Conservation (phyloP, 2,888 invertebrate genomes). For the Pheosia tremula region DNA sequence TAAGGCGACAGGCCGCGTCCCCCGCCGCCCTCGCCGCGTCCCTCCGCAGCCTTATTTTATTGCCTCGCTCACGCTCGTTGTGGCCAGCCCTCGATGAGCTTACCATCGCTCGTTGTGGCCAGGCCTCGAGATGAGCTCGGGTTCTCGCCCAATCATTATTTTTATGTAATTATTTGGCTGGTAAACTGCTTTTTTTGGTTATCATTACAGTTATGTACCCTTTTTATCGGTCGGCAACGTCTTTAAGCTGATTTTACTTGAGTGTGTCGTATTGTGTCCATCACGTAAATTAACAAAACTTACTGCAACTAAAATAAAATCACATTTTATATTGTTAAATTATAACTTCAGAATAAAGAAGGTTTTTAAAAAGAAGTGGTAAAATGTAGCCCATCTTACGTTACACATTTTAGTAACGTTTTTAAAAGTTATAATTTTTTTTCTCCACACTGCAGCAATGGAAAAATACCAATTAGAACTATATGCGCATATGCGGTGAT, state of each 20-base stretch:
- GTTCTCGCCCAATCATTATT: constrained; percentile 77
- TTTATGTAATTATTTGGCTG: constrained; percentile 78
- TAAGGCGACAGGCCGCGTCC: constrained; percentile 42
- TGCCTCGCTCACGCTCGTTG: constrained; percentile 62
- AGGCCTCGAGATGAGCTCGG: constrained; percentile 71
- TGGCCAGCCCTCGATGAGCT: constrained; percentile 74
- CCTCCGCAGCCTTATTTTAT: constrained; percentile 69
- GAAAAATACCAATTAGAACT: no score
- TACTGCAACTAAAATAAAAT: constrained; percentile 5
- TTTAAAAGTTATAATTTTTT: no score
- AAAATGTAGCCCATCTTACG: no score
- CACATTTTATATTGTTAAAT: neutral
- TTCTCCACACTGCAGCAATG: no score
- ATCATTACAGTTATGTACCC: constrained; percentile 67
- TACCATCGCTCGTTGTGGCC: constrained; percentile 64
- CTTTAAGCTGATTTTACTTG: constrained; percentile 43
- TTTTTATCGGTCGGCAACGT: constrained; percentile 57
- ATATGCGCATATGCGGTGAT: no score
- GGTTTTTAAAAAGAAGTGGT: no score
- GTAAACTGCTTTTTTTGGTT: constrained; percentile 70
- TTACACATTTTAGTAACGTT: no score
- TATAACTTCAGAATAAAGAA: no score
- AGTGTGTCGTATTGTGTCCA: constrained; percentile 33
- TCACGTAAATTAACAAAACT: constrained; percentile 17
- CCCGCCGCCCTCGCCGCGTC: constrained; percentile 31